phyloP scores from a whole-genome alignment of 2,113 vertebrate species.

The Halcyon senegalensis region DNA sequence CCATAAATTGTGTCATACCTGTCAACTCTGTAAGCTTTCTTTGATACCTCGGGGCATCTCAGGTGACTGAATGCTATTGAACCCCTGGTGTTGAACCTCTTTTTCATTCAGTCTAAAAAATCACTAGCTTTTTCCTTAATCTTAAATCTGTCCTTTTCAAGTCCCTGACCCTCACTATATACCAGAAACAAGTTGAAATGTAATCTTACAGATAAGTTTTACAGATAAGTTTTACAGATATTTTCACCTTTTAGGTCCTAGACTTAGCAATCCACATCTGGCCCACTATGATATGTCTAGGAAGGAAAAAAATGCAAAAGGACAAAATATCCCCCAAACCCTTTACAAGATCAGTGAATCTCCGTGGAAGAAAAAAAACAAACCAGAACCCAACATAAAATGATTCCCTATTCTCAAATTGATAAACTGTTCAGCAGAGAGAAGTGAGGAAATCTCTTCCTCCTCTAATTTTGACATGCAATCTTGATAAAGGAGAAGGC shows the following conservation, averaged over 20 bases:
- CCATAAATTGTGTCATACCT: background rate
- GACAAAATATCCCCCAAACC: background rate
- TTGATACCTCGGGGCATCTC: background rate
- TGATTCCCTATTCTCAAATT: background rate
- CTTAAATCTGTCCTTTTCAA: background rate
- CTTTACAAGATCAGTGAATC: background rate
- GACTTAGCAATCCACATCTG: background rate
- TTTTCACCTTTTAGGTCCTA: background rate
- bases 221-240: background rate
- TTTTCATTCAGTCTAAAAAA: background rate
- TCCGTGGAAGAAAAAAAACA: background rate
- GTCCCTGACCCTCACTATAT: background rate
- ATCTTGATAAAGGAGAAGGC: background rate
- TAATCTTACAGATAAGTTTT: background rate
- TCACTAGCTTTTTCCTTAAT: background rate
- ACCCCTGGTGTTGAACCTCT: background rate
- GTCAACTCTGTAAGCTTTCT: background rate
- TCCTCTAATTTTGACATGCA: background rate
- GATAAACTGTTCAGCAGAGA: background rate
- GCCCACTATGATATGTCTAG: background rate
- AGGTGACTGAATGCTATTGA: background rate
- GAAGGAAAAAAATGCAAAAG: background rate
- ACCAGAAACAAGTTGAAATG: background rate
- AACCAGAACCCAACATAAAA: background rate
- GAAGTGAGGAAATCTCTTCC: background rate